Evolutionary conservation across 2,113 vertebrate species (phyloP).

Genomic region (Oreotrochilus melanogaster): DNA sequence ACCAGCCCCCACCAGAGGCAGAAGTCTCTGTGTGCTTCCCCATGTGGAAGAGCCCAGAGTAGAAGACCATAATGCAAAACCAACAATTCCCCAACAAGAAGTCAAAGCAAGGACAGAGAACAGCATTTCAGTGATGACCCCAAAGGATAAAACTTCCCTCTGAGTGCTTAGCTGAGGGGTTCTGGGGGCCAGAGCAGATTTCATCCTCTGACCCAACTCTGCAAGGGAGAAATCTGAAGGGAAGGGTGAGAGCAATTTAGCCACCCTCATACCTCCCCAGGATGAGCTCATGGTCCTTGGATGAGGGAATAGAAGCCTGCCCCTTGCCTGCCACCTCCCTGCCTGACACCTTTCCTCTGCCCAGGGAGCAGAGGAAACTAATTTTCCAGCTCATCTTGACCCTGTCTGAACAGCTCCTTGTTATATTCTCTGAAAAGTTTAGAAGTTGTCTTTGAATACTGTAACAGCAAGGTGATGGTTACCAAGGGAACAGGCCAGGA

Average conservation of each 20-base stretch:
- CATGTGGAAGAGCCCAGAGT: rapidly evolving
- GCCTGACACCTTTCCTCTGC: background rate
- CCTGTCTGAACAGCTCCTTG: slow-evolving; percentile 1
- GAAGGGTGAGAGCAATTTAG: background rate
- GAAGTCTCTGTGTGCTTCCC: background rate
- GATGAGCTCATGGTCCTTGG: background rate
- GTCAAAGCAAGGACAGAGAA: background rate
- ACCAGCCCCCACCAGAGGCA: rapidly evolving
- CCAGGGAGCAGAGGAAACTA: slow-evolving; percentile 12
- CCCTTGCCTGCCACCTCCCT: background rate
- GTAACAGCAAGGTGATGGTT: slow-evolving; percentile 75
- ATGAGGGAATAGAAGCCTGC: background rate
- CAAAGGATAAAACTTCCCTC: background rate
- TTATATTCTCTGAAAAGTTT: slow-evolving; percentile 65
- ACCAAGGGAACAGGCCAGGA: slow-evolving; percentile 78
- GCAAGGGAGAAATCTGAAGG: background rate
- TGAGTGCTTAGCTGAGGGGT: background rate
- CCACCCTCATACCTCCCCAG: background rate
- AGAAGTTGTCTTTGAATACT: slow-evolving; percentile 78
- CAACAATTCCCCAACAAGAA: background rate
- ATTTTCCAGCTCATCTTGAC: slow-evolving; percentile 35
- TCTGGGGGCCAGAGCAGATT: background rate
- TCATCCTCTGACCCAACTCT: background rate
- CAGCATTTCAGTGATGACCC: background rate
- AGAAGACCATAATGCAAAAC: background rate